These are phyloP conservation scores for Synergus itoensis DNA, from an alignment of 2,888 invertebrate species.

Conservation along the genomic window DNA sequence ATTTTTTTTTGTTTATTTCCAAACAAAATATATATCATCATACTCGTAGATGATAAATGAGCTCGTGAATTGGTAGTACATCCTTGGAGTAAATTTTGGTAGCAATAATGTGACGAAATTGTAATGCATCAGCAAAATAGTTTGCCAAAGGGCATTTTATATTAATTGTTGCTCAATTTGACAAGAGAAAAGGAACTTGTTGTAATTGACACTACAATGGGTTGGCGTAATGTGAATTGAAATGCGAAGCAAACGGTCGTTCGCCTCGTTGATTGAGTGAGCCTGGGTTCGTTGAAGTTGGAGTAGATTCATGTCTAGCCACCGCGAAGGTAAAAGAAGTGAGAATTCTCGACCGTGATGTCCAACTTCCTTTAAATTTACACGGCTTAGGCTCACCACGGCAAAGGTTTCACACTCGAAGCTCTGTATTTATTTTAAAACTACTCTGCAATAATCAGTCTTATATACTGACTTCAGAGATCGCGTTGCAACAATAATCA, in stretches of 20 bases:
- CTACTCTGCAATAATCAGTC: neutral
- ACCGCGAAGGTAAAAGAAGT: conserved; percentile 10
- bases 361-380: conserved; percentile 5
- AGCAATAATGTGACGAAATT: neutral
- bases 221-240: conserved; percentile 2
- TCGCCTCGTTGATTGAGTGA: conserved; percentile 37
- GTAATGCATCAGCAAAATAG: neutral
- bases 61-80: no score
- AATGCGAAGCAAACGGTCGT: conserved; percentile 12
- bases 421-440: neutral
- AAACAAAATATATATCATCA: no score
- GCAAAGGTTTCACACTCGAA: neutral
- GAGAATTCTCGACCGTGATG: conserved; percentile 1
- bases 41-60: no score
- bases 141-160: neutral
- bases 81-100: neutral
- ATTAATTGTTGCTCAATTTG: conserved; percentile 22
- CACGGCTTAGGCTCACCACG: neutral
- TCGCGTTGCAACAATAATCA: no score
- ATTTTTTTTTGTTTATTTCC: no score
- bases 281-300: neutral
- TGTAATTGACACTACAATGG: conserved; percentile 4
- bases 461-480: no score
- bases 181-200: conserved; percentile 24
- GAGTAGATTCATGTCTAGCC: conserved; percentile 15